A percentile compares a stretch with the other conserved stretches of the same genome.
Conservation (phyloP, 2,888 invertebrate species). For the Rhopalosiphum nymphaeae region DNA sequence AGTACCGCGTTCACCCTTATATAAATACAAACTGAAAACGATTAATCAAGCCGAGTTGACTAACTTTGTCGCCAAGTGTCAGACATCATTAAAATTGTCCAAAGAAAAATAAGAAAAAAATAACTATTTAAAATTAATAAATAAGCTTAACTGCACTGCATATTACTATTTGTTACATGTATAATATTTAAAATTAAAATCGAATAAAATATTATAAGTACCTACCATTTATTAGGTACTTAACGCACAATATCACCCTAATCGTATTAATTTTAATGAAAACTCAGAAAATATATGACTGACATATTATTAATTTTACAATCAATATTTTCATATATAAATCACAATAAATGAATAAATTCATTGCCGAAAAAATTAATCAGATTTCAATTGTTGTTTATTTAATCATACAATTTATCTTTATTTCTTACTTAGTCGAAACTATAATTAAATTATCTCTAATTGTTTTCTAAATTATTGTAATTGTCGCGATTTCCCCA, state of each 20-base stretch:
- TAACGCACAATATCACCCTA: background rate
- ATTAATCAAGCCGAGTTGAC: slow-evolving; percentile 49
- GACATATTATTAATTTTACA: background rate
- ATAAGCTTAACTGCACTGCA: background rate
- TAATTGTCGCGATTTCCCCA: background rate
- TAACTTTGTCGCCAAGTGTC: slow-evolving; percentile 24
- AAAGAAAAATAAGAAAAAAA: background rate
- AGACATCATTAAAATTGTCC: slow-evolving; percentile 17
- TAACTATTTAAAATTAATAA: background rate
- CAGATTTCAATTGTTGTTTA: background rate
- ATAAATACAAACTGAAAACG: slow-evolving; percentile 22
- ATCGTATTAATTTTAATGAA: background rate
- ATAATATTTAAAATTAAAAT: background rate
- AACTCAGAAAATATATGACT: background rate
- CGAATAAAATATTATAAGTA: background rate
- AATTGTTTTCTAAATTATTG: background rate
- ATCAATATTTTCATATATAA: background rate
- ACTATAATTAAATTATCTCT: background rate
- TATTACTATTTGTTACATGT: background rate
- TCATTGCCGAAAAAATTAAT: background rate
- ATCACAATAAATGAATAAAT: background rate
- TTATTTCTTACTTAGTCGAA: background rate
- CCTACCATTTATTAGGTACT: background rate
- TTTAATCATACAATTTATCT: background rate
- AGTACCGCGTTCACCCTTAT: background rate